Percentiles rank a stretch among this genome's conserved stretches.
These are phyloP conservation scores for Galerucella calmariensis DNA, from an alignment of 2,888 invertebrate species.

Conservation along the genomic window DNA sequence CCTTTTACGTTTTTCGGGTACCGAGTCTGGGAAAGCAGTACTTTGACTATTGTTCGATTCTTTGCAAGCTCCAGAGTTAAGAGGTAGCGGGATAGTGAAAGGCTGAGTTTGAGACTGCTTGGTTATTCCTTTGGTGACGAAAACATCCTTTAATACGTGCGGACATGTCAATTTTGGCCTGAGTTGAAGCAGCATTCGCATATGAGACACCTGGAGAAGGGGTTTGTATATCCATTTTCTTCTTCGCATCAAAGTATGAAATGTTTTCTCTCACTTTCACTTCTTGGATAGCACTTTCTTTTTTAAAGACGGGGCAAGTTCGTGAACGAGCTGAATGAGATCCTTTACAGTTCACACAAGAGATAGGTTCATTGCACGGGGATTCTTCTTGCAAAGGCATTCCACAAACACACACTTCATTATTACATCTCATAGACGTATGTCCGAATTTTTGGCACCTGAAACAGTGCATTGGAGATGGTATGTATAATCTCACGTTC, in stretches of 20 bases:
- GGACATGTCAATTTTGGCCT: too few relatives aligned
- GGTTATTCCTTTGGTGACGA: not conserved
- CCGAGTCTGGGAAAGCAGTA: not conserved
- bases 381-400: too few relatives aligned
- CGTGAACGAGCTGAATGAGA: not conserved
- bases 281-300: slow-evolving; percentile 5
- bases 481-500: too few relatives aligned
- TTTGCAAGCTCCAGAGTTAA: not conserved
- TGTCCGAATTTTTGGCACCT: too few relatives aligned
- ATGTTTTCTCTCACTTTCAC: slow-evolving; percentile 3
- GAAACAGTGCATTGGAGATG: too few relatives aligned
- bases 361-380: too few relatives aligned
- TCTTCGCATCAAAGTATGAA: slow-evolving; percentile 10
- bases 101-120: slow-evolving; percentile 3
- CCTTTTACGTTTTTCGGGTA: not conserved
- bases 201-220: not conserved
- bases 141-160: too few relatives aligned
- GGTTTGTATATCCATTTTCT: slow-evolving; percentile 7
- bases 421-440: too few relatives aligned
- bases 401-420: too few relatives aligned
- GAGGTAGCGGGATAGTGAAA: not conserved
- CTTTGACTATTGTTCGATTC: not conserved
- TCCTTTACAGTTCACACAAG: too few relatives aligned
- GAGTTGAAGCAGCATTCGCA: too few relatives aligned
- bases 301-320: slow-evolving; percentile 5